A percentile compares a stretch with the other conserved stretches of the same genome.
These are phyloP conservation scores for Dermatophagoides farinae DNA, from an alignment of 1,140 invertebrate genomes.

Conservation along the genomic window DNA sequence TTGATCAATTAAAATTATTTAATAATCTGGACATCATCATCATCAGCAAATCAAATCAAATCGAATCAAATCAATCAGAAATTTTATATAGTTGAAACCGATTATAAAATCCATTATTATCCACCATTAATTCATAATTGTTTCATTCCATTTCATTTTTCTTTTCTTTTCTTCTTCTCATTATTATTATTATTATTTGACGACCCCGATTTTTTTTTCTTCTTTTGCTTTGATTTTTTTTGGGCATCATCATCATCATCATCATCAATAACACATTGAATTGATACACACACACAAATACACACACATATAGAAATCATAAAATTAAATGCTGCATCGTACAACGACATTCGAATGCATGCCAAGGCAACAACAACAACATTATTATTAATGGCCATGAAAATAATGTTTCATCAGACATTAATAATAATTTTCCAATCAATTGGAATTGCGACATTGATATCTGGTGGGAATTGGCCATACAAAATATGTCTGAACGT, in stretches of 20 bases:
- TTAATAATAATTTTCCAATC: slow-evolving; percentile 6
- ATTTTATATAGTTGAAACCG: not conserved
- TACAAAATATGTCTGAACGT: slow-evolving; percentile 44
- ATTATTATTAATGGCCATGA: not conserved
- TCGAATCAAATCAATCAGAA: too few species aligned
- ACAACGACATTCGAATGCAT: not conserved
- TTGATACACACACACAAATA: not conserved
- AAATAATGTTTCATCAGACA: not conserved
- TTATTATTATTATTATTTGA: too few species aligned
- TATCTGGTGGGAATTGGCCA: slow-evolving; percentile 74
- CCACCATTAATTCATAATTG: not conserved
- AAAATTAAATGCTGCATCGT: slow-evolving; percentile 5
- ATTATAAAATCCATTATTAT: not conserved
- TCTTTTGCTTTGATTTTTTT: too few species aligned
- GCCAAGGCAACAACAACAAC: too few species aligned
- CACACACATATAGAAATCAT: not conserved
- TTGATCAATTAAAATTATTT: too few species aligned
- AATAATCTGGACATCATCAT: too few species aligned
- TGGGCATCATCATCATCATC: not conserved
- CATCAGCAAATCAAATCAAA: too few species aligned
- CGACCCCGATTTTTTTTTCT: too few species aligned
- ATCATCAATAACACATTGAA: not conserved
- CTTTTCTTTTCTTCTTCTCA: not conserved
- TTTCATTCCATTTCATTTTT: not conserved
- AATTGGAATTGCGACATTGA: slow-evolving; percentile 38